Base-by-base conservation (phyloP, 2,888 invertebrate species). In the Amiota minor region DNA sequence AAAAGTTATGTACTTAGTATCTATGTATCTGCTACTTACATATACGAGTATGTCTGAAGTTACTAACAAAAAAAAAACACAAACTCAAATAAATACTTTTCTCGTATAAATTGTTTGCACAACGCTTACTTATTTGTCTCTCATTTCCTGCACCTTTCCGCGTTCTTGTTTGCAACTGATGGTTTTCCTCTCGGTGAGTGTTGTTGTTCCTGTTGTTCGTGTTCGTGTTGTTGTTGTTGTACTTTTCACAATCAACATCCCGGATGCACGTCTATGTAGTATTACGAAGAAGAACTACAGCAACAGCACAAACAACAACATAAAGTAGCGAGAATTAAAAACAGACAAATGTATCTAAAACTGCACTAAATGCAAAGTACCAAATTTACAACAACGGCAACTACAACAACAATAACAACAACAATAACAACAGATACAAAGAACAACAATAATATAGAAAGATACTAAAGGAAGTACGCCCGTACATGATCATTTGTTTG, bases 301-400 rank as follows among this genome's bases (percentile, higher is more conserved):
- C 73, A 77, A 76, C 77, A 79, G 16, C 50, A 47, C n/a, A 59
- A 18, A 35, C 23, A 10, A 9, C 65, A 49, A 16, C 47, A 35
- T 18, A 68, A 50, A 64, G 53, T 11, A 68, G 68, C 50, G 55
- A 23, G 23, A 16, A 55, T 50, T 53, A 55, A 78, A 75, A 78
- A 77, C 78, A 72, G 76, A 75, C 74, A 78, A 74, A 78, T 78
- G 74, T 75, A 78, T 46, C 35, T 78, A 77, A 76, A 81, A 81
- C 81, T 85, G 83, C 83, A 84, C 78, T 75, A 77, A 82, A 81
- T 85, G 84, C 84, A 85, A 83, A 85, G 82, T 85, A 85, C 82
- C 83, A 84, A 75, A 81, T 69, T 45, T 68, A 74, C 71, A 69
- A 59, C 73, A 72, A 69, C 61, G 56, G 50, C 64, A n/a, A 55